Percentiles rank a stretch among this genome's conserved stretches.
Evolutionary conservation across 2,113 vertebrate genomes (phyloP).

Genomic region (Leucopsar rothschildi): DNA sequence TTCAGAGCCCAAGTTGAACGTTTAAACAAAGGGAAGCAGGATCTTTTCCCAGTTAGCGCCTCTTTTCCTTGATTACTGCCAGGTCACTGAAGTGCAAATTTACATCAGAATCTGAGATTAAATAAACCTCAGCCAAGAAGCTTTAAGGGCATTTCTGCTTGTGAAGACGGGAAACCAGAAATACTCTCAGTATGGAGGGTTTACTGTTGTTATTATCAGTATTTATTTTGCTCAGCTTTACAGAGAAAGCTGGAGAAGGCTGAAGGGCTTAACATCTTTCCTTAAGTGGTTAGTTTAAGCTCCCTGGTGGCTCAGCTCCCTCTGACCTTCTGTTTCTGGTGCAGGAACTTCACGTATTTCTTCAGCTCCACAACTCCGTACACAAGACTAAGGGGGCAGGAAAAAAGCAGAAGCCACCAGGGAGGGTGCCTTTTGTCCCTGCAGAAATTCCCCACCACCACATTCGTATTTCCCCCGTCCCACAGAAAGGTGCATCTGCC

Average conservation of each 20-base stretch:
- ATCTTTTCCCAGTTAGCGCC: conserved; percentile 12
- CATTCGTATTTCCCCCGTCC: background rate
- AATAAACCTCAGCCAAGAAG: conserved; percentile 28
- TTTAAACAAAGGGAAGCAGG: conserved; percentile 43
- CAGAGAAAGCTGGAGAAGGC: background rate
- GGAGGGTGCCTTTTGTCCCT: background rate
- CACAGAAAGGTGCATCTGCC: background rate
- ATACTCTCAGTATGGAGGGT: background rate
- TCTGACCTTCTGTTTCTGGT: background rate
- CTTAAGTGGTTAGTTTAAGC: background rate
- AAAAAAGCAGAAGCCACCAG: background rate
- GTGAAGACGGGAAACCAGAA: background rate
- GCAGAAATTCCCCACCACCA: background rate
- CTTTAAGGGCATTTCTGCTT: conserved; percentile 10
- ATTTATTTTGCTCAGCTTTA: background rate
- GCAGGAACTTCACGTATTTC: background rate
- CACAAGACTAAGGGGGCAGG: background rate
- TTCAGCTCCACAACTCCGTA: background rate
- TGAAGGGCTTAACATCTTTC: background rate
- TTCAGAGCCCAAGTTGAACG: conserved; percentile 44
- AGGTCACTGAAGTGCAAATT: conserved; percentile 49
- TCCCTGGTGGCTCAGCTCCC: background rate
- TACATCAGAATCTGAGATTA: conserved; percentile 19
- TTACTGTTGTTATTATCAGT: conserved; percentile 8
- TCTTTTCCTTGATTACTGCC: conserved; percentile 33